Evolutionary conservation across 1,140 invertebrate genomes (phyloP).

Genomic region (Bombus fervidus): DNA sequence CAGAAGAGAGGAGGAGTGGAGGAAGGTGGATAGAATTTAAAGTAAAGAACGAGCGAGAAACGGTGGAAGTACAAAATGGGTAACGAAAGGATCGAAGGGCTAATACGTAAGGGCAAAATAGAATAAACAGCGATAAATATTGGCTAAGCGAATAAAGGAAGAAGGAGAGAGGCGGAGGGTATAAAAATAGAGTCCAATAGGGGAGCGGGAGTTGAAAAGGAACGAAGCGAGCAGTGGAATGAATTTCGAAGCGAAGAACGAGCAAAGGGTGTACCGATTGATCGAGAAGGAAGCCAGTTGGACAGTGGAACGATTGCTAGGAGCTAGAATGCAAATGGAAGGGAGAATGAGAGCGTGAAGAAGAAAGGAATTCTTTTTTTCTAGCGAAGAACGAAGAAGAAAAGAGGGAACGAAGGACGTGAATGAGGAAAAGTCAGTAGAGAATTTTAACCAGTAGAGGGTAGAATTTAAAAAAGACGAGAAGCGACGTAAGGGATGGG

Average conservation of each 20-base stretch:
- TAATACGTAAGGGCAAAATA: slow-evolving; percentile 35
- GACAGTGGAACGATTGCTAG: slow-evolving; percentile 28
- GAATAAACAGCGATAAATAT: slow-evolving; percentile 54
- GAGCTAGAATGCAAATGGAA: slow-evolving; percentile 25
- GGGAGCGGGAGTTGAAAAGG: neutral
- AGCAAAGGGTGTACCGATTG: slow-evolving; percentile 43
- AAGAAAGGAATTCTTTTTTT: neutral
- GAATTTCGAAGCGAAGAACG: slow-evolving; percentile 34
- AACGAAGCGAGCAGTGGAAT: slow-evolving; percentile 1
- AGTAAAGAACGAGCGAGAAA: slow-evolving; percentile 33
- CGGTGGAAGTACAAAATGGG: slow-evolving; percentile 1
- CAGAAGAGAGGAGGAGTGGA: neutral
- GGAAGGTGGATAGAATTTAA: slow-evolving; percentile 44
- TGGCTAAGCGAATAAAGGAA: slow-evolving; percentile 6
- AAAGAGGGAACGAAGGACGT: neutral
- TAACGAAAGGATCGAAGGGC: slow-evolving; percentile 49
- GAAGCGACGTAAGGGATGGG: neutral
- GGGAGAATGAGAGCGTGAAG: slow-evolving; percentile 1
- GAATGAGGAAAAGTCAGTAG: neutral
- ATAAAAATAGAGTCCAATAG: neutral
- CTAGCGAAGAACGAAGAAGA: neutral
- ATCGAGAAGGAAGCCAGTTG: slow-evolving; percentile 15
- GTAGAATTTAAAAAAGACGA: neutral
- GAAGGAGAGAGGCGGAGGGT: neutral
- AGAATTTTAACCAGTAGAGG: slow-evolving; percentile 26